Conservation (phyloP, 2,113 vertebrate species). For the Rhinopithecus roxellana region DNA sequence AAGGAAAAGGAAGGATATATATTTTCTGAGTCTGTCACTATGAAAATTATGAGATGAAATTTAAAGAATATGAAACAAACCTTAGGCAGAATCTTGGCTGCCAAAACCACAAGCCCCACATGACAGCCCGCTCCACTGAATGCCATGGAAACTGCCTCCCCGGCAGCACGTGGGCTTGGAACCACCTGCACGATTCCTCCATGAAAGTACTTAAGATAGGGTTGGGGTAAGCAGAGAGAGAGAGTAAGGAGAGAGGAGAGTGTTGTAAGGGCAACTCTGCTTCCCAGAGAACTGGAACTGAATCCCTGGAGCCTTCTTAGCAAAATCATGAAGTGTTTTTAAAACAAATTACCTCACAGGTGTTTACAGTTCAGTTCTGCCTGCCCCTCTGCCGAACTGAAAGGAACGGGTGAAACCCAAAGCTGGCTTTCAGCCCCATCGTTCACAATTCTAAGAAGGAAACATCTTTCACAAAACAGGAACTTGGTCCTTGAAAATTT, state of each 20-base stretch:
- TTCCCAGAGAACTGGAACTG: neutral
- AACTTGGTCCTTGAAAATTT: neutral
- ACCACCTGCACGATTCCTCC: neutral
- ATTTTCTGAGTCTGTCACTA: neutral
- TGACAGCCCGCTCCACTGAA: neutral
- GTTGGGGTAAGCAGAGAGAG: neutral
- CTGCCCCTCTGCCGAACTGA: neutral
- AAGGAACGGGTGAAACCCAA: neutral
- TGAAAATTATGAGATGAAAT: neutral
- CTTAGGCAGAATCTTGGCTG: neutral
- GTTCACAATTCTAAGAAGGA: neutral
- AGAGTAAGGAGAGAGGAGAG: too few species aligned
- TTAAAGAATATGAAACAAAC: neutral
- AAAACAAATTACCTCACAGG: neutral
- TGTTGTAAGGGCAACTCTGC: neutral
- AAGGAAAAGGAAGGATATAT: neutral
- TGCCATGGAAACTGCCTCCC: neutral
- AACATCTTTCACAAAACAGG: neutral
- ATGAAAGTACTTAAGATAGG: neutral
- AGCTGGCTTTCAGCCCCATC: neutral
- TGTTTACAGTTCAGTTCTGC: neutral
- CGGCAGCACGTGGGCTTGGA: neutral
- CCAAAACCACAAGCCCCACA: neutral
- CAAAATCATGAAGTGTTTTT: neutral
- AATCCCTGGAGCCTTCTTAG: neutral